Evolutionary conservation across 53 echinoderm and acorn worm species (phyloP), one percentile per base, ranked within the genome.

Genomic region (Echinarachnius parma): DNA sequence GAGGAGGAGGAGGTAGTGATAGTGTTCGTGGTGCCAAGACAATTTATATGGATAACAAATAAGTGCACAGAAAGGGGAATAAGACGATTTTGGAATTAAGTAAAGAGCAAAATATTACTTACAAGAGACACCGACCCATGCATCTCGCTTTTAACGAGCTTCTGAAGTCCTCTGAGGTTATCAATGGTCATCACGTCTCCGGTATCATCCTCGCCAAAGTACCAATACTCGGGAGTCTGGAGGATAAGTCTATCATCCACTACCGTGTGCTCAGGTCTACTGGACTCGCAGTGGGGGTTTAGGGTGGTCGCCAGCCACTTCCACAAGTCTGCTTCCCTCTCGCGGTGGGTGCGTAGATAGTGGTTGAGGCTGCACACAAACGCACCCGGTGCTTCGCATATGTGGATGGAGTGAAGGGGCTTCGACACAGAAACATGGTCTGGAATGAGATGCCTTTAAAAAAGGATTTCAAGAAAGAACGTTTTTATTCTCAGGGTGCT

Each of bases 341-440:
- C 74, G 9, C 44, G 34, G 21, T 61, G 44, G 9, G 83, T 84
- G 47, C 88, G 87, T 34, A 87, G 44, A 76, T 63, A 96, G 49
- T 96, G 96, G 62, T 96, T 96, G 9, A 96, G 78, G 62, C 96
- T 91, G 20, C 91, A 71, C 29, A 96, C 70, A 49, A 96, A 96
- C 2, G 96, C 96, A 3, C 96, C 96, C n/a, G 96, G 96, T 9
- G 96, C 96, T 68, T 96, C 96, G 27, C 96, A 96, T 10, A 96
- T 79, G 31, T 96, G 96, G 10, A 91, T 80, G 9, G 96, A 77
- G 14, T 81, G 82, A 10, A 91, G 60, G 14, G 49, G 36, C 7
- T 42, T 57, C 3, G 49, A 50, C 18, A 25, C 21, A 37, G 54
- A 27, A 14, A 8, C 45, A 19, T n/a, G 26, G n/a, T 56, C 37